These are phyloP conservation scores for Perca fluviatilis DNA, from an alignment of 2,113 vertebrate species.

Conservation along the genomic window DNA sequence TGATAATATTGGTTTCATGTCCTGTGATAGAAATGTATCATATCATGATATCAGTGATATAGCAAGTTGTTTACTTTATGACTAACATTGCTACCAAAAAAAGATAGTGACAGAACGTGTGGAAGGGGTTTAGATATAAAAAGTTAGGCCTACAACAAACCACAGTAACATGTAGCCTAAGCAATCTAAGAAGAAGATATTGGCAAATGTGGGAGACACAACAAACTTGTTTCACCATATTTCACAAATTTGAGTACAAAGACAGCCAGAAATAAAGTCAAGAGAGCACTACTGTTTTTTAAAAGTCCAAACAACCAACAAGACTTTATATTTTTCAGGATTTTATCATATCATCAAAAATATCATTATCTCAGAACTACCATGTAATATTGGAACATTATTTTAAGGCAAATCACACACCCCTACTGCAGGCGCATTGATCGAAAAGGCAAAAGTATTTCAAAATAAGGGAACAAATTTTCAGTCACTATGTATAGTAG, in stretches of 20 bases:
- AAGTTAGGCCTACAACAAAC: background rate
- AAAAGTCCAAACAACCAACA: background rate
- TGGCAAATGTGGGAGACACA: background rate
- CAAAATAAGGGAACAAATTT: background rate
- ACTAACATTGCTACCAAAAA: background rate
- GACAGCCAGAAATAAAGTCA: background rate
- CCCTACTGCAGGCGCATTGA: background rate
- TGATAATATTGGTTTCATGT: background rate
- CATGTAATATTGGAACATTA: background rate
- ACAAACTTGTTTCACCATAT: background rate
- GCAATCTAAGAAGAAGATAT: background rate
- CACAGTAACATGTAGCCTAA: too few relatives aligned
- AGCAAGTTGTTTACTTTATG: background rate
- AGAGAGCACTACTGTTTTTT: background rate
- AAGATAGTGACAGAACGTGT: background rate
- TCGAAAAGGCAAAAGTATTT: background rate
- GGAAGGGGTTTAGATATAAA: background rate
- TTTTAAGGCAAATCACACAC: background rate
- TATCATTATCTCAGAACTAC: background rate
- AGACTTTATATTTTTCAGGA: background rate
- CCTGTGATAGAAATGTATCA: background rate
- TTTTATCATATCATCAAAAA: background rate
- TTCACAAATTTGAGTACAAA: background rate
- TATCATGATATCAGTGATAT: background rate
- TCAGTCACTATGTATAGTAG: too few relatives aligned